phyloP scores from a whole-genome alignment of 2,888 invertebrate genomes.

The Ferdinandea cuprea region DNA sequence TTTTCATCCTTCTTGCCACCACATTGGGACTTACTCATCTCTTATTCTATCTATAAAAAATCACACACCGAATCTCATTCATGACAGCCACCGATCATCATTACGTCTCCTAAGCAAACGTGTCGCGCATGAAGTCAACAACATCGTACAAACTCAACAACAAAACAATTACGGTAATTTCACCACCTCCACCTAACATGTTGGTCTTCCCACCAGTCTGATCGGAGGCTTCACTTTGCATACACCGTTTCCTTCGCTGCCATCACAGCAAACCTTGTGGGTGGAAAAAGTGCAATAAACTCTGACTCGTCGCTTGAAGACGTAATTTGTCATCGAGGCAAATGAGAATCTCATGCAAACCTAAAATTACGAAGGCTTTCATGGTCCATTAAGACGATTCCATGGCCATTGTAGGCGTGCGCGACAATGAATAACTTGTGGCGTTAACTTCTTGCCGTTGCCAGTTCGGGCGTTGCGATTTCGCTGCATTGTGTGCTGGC shows the following conservation, averaged over 20 bases:
- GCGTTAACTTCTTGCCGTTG: slow-evolving; percentile 50
- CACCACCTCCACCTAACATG: slow-evolving; percentile 49
- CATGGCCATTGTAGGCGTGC: slow-evolving; percentile 73
- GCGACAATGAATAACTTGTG: slow-evolving; percentile 68
- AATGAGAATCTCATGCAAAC: slow-evolving; percentile 70
- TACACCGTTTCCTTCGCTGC: slow-evolving; percentile 35
- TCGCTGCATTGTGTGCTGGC: not conserved
- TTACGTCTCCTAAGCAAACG: slow-evolving; percentile 5
- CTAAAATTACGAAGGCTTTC: slow-evolving; percentile 68
- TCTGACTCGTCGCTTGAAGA: slow-evolving; percentile 53
- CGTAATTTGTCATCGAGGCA: slow-evolving; percentile 73
- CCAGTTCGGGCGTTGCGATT: slow-evolving; percentile 42
- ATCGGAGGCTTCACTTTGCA: slow-evolving; percentile 46
- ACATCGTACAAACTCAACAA: slow-evolving; percentile 18
- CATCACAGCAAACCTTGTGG: slow-evolving; percentile 39
- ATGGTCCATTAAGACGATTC: slow-evolving; percentile 72
- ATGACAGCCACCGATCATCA: slow-evolving; percentile 1
- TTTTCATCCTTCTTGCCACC: no score
- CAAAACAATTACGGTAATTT: slow-evolving; percentile 58
- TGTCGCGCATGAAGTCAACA: not conserved
- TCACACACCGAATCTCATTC: not conserved
- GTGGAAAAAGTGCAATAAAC: slow-evolving; percentile 69
- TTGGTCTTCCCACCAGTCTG: slow-evolving; percentile 26
- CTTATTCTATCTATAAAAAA: no score
- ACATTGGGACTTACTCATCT: no score